A percentile compares a stretch with the other conserved stretches of the same genome.
Conservation (phyloP, 2,797 vertebrate species). For the Botia almorhae region DNA sequence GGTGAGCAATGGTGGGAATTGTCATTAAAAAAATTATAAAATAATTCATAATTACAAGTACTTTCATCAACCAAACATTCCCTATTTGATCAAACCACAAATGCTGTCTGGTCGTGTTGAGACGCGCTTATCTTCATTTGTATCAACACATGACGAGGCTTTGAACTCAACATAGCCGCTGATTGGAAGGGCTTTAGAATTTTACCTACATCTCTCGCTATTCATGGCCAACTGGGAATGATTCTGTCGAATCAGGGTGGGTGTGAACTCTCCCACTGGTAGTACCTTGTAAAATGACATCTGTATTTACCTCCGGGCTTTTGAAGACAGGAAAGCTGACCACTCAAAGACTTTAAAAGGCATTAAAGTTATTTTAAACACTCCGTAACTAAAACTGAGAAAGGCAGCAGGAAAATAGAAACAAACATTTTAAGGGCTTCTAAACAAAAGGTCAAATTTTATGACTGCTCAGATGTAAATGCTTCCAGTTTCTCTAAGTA, state of each 20-base stretch:
- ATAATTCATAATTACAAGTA: background rate
- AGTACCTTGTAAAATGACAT: slow-evolving; percentile 61
- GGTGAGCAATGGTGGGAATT: background rate
- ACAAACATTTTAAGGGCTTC: slow-evolving; percentile 12
- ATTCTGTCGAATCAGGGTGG: slow-evolving; percentile 50
- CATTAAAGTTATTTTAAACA: slow-evolving; percentile 40
- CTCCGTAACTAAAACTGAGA: slow-evolving; percentile 32
- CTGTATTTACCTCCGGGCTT: slow-evolving; percentile 53
- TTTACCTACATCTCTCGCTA: slow-evolving; percentile 34
- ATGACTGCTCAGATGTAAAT: background rate
- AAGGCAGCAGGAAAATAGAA: background rate
- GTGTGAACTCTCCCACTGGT: slow-evolving; percentile 61
- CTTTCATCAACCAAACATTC: background rate
- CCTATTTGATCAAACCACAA: slow-evolving; percentile 8
- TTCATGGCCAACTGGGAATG: slow-evolving; percentile 51
- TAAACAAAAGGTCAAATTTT: background rate
- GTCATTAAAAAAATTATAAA: slow-evolving; percentile 3
- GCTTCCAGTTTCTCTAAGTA: background rate
- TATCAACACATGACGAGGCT: slow-evolving; percentile 33
- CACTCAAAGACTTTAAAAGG: slow-evolving; percentile 48
- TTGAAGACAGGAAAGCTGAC: slow-evolving; percentile 53
- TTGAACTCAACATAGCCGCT: background rate
- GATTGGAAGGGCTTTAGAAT: slow-evolving; percentile 4
- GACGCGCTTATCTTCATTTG: slow-evolving; percentile 26
- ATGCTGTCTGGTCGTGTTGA: slow-evolving; percentile 28